A percentile compares a stretch with the other conserved stretches of the same genome.
Evolutionary conservation across 2,113 vertebrate species (phyloP).

Genomic region (Plecotus auritus): DNA sequence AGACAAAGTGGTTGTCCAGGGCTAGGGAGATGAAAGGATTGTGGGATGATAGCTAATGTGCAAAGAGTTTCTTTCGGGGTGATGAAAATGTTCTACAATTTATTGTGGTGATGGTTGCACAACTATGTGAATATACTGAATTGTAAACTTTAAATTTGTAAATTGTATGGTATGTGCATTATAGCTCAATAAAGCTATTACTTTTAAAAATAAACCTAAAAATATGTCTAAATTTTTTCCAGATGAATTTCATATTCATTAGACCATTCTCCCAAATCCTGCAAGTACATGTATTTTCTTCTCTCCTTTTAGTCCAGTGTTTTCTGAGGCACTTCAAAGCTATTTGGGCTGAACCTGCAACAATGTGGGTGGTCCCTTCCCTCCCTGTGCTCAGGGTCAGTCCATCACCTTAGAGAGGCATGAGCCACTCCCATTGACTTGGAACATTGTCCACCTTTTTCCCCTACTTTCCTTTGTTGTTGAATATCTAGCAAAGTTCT

Average conservation of each 20-base stretch:
- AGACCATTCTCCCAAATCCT: neutral
- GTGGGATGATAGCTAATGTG: neutral
- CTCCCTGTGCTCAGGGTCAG: neutral
- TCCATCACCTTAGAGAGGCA: neutral
- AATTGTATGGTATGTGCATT: neutral
- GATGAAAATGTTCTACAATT: neutral
- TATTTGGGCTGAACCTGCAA: neutral
- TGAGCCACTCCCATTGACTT: neutral
- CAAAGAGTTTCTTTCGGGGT: neutral
- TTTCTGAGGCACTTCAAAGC: neutral
- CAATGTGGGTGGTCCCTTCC: neutral
- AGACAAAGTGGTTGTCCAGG: neutral
- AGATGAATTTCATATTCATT: neutral
- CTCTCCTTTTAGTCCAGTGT: neutral
- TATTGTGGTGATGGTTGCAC: neutral
- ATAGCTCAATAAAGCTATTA: neutral
- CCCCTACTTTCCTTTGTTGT: neutral
- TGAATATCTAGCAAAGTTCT: slow-evolving; percentile 13
- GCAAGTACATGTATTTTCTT: neutral
- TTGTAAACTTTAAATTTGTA: neutral
- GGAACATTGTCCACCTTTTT: neutral
- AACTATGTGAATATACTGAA: neutral
- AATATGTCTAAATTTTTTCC: neutral
- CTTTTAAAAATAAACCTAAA: neutral
- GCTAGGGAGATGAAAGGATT: neutral